Base-by-base conservation (phyloP, 2,113 vertebrate genomes). In the Synchiropus splendidus region DNA sequence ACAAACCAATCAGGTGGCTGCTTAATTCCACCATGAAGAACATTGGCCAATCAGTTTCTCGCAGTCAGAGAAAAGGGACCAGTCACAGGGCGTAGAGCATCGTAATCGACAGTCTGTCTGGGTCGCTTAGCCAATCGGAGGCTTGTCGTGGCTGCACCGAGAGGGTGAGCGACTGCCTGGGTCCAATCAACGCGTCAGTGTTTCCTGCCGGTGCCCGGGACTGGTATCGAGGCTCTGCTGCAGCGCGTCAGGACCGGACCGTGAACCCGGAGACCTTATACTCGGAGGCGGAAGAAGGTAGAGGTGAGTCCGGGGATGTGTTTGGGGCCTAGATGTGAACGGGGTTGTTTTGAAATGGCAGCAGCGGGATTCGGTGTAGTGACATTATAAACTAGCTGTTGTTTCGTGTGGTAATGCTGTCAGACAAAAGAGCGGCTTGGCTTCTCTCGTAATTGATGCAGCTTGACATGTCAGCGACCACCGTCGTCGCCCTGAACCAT, bases 151-250 rank as follows among this genome's bases (percentile, higher is more conserved):
- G 64, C 61, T 57, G 67, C 59, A 67, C 58, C 63, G 59, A 78
- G 73, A 64, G 67, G 78, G 71, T 50, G 80, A 82, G 45, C 59
- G 78, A 68, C 67, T 64, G 76, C 14, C 52, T 65, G 77, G 83
- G 82, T 78, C 86, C 86, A 87, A 86, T 86, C 78, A 82, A 72
- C 72, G 72, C 65, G 44, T 83, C 78, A 86, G 86, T 85, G 82
- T 76, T 83, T 81, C 75, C 78, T 84, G 80, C 83, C 86, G 83
- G 86, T 85, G 84, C 84, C 86, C 84, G 84, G 83, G 79, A 83
- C 84, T 86, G 83, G 78, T 83, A 77, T 80, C 75, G 70, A 82
- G 73, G 72, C 80, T 70, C 76, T 72, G 72, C 79, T 70, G 79
- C 81, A 80, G 75, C 81, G 79, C 81, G 80, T 81, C 77, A 82